Evolutionary conservation across 2,113 vertebrate species (phyloP).

Genomic region (Zapornia atra): DNA sequence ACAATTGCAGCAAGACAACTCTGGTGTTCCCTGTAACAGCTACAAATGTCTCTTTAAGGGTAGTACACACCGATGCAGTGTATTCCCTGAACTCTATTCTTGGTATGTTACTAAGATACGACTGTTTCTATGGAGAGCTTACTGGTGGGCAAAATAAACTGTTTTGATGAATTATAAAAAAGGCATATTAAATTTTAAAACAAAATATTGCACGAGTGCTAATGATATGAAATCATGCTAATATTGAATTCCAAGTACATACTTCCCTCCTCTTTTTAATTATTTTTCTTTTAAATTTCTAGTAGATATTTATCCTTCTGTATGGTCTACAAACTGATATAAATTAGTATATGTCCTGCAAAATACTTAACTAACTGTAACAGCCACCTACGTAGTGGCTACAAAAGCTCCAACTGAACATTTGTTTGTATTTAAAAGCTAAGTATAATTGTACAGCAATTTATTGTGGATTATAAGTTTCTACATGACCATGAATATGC

Average conservation of each 20-base stretch:
- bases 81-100: constrained; percentile 32
- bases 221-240: background rate
- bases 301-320: background rate
- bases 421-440: constrained; percentile 12
- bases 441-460: background rate
- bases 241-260: background rate
- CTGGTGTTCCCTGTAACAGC: background rate
- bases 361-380: background rate
- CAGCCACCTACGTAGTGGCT: background rate
- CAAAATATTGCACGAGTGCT: background rate
- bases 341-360: background rate
- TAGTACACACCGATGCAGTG: background rate
- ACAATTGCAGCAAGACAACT: background rate
- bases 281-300: background rate
- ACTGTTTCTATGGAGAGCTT: constrained; percentile 69
- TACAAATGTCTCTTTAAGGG: background rate
- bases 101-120: constrained; percentile 67
- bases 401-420: constrained; percentile 18
- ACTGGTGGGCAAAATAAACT: constrained; percentile 39
- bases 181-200: constrained; percentile 15
- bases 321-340: background rate
- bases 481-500: background rate
- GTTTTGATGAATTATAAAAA: constrained; percentile 35
- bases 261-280: background rate
- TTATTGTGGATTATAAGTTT: background rate